A percentile compares a stretch with the other conserved stretches of the same genome.
Conservation (phyloP, 2,888 invertebrate genomes). For the Xanthorhoe designata region DNA sequence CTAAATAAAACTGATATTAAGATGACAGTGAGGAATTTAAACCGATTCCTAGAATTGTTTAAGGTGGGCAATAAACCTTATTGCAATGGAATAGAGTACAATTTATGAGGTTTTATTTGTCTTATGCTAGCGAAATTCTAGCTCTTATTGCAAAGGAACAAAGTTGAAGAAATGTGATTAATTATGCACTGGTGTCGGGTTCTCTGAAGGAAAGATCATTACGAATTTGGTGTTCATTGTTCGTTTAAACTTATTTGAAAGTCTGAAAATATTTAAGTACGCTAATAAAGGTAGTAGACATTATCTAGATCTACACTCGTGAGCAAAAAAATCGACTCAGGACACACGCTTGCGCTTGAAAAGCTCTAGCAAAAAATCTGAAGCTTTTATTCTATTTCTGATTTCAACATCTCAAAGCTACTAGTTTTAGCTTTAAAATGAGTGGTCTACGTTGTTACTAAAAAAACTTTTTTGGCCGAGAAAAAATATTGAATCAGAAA, state of each 20-base stretch:
- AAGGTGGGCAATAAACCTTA: constrained; percentile 13
- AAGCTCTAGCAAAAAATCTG: no score
- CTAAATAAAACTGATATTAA: constrained; percentile 41
- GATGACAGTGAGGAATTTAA: constrained; percentile 36
- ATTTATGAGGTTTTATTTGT: background rate
- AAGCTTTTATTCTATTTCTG: no score
- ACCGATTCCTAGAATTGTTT: constrained; percentile 31
- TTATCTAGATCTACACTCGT: no score
- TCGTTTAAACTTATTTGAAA: background rate
- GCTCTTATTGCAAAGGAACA: constrained; percentile 11
- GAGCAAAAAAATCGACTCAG: no score
- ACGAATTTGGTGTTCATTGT: constrained; percentile 43
- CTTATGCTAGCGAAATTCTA: constrained; percentile 8
- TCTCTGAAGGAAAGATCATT: constrained; percentile 21
- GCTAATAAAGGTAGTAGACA: no score
- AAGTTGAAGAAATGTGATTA: constrained; percentile 12
- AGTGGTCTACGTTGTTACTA: no score
- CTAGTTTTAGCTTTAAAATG: no score
- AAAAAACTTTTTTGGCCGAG: no score
- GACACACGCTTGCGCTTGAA: no score
- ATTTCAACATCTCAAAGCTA: no score
- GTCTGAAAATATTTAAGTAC: no score
- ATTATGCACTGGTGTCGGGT: constrained; percentile 9
- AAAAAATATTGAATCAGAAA: no score
- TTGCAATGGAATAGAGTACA: constrained; percentile 17